phyloP scores from a whole-genome alignment of 1,140 invertebrate genomes.

The Augochlora pura region DNA sequence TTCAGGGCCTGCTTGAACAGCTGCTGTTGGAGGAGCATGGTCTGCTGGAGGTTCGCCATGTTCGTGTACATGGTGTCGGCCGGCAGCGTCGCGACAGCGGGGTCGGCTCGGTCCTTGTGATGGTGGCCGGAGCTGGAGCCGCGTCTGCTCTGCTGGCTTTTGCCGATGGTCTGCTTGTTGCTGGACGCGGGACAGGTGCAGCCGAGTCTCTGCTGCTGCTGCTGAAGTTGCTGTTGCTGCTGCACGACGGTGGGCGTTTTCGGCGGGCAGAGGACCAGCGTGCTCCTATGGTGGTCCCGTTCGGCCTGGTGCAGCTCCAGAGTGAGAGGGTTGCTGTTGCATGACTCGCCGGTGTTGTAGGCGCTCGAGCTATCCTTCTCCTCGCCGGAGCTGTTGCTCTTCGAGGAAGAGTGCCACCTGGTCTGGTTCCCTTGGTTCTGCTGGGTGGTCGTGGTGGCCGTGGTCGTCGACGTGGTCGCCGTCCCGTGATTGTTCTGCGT shows the following conservation, averaged over 20 bases:
- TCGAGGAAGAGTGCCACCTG: conserved; percentile 77
- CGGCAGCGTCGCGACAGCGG: conserved; percentile 62
- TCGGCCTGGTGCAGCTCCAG: conserved; percentile 81
- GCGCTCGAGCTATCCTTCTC: conserved; percentile 87
- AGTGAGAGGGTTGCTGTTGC: conserved; percentile 86
- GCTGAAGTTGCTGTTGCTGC: conserved; percentile 1
- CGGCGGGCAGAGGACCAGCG: conserved; percentile 77
- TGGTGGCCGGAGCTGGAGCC: conserved; percentile 63
- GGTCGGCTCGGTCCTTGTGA: conserved; percentile 53
- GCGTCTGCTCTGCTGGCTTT: conserved; percentile 61
- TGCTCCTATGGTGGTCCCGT: conserved; percentile 78
- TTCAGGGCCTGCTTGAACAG: conserved; percentile 83
- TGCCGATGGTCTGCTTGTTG: conserved; percentile 55
- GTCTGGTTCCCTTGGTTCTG: conserved; percentile 37
- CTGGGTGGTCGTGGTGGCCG: not conserved
- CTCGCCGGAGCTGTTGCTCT: conserved; percentile 81
- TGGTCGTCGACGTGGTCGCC: not conserved
- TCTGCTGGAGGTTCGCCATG: conserved; percentile 86
- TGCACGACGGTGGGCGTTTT: conserved; percentile 33
- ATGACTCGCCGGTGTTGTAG: conserved; percentile 89
- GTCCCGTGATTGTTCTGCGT: conserved; percentile 50
- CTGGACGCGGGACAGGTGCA: conserved; percentile 70
- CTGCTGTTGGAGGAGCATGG: conserved; percentile 87
- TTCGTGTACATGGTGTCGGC: conserved; percentile 87
- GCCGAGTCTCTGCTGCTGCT: conserved; percentile 17